A percentile compares a stretch with the other conserved stretches of the same genome.
Conservation (phyloP, 2,888 invertebrate genomes). For the Eutolmus rufibarbis region DNA sequence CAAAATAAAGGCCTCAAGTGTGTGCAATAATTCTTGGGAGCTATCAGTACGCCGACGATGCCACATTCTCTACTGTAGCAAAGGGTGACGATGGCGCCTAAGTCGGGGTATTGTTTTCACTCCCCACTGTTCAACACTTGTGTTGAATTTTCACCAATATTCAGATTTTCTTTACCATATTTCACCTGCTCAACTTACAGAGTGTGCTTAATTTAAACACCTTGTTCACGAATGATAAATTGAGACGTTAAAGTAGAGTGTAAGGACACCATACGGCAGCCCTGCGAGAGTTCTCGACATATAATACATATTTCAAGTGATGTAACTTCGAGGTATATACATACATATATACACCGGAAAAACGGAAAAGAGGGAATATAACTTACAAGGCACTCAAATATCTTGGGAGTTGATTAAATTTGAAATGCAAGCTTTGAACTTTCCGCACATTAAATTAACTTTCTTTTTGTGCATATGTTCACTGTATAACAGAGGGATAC, state of each 20-base stretch:
- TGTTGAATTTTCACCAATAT: conserved; percentile 44
- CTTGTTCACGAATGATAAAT: conserved; percentile 46
- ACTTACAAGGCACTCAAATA: background rate
- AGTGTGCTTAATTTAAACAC: conserved; percentile 45
- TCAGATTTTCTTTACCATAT: conserved; percentile 44
- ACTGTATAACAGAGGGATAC: background rate
- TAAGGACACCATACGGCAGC: conserved; percentile 14
- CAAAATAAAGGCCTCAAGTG: conserved; percentile 46
- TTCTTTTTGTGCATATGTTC: background rate
- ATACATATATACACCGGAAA: conserved; percentile 27
- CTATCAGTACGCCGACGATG: conserved; percentile 36
- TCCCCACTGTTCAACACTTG: conserved; percentile 5
- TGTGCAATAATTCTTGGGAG: conserved; percentile 44
- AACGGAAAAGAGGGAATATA: conserved; percentile 1
- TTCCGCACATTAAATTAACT: background rate
- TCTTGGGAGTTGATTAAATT: conserved; percentile 26
- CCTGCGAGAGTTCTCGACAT: background rate
- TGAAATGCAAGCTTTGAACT: conserved; percentile 28
- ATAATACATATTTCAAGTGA: background rate
- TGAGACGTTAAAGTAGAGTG: conserved; percentile 33
- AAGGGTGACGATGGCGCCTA: background rate
- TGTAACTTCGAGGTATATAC: background rate
- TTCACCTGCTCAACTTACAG: conserved; percentile 44
- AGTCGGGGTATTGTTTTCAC: background rate
- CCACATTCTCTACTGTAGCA: background rate